phyloP scores from a whole-genome alignment of 1,140 invertebrate species.

The Nasonia longicornis region DNA sequence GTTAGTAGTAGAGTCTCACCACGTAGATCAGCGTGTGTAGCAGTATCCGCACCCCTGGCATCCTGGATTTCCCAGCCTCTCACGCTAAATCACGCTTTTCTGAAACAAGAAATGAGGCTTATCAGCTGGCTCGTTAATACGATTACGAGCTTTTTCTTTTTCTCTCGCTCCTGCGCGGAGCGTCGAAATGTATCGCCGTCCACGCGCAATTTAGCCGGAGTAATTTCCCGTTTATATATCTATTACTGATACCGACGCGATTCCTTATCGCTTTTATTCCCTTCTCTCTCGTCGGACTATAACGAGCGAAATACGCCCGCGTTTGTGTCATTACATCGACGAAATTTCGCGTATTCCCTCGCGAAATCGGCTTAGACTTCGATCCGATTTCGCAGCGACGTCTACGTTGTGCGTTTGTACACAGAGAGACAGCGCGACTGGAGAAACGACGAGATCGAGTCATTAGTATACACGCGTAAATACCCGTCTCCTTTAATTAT shows the following conservation, averaged over 20 bases:
- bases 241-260: background rate
- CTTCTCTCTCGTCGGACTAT: background rate
- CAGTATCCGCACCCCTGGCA: constrained; percentile 68
- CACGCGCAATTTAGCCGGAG: background rate
- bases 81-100: constrained; percentile 66
- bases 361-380: too few species aligned
- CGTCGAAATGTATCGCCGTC: background rate
- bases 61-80: constrained; percentile 68
- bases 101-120: constrained; percentile 49
- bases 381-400: too few species aligned
- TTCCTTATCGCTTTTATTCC: background rate
- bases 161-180: background rate
- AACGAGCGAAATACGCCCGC: background rate
- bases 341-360: too few species aligned
- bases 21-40: constrained; percentile 68
- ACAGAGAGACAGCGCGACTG: too few species aligned
- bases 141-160: constrained; percentile 17
- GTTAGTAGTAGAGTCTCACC: constrained; percentile 53
- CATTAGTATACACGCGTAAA: background rate
- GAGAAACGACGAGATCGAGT: background rate
- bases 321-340: background rate
- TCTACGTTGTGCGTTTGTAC: too few species aligned
- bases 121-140: constrained; percentile 43
- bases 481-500: background rate
- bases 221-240: background rate